Conservation (phyloP, 2,113 vertebrate genomes). For the Microcebus jonahi region DNA sequence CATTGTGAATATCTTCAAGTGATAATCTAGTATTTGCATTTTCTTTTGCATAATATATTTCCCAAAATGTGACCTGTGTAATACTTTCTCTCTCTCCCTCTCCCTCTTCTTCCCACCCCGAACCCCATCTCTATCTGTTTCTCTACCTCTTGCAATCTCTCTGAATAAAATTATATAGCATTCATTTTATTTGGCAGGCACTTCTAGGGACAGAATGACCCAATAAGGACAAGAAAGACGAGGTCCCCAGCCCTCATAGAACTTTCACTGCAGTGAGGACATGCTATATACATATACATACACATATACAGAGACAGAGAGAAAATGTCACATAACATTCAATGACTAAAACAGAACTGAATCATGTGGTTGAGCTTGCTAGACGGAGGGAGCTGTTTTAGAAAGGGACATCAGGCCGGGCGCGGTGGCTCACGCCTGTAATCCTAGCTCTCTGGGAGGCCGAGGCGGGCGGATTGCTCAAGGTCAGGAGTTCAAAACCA, state of each 20-base stretch:
- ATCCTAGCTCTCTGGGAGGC: too few relatives aligned
- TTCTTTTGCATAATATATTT: conserved; percentile 32
- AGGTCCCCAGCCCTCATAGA: not conserved
- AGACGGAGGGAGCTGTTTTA: not conserved
- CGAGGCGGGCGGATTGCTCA: too few relatives aligned
- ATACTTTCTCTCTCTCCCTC: not conserved
- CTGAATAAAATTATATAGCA: not conserved
- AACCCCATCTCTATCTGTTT: not conserved
- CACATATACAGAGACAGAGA: not conserved
- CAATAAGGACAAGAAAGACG: not conserved
- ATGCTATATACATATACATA: not conserved
- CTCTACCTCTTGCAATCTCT: not conserved
- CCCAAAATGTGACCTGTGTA: not conserved
- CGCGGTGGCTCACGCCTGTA: too few relatives aligned
- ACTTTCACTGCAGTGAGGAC: not conserved
- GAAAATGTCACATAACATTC: not conserved
- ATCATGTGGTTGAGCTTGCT: too few relatives aligned
- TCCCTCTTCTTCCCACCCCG: not conserved
- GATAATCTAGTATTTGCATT: conserved; percentile 26
- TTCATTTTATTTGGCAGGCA: not conserved
- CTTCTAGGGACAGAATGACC: not conserved
- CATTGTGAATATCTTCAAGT: not conserved
- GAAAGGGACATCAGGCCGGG: too few relatives aligned
- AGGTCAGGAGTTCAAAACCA: too few relatives aligned
- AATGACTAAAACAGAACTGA: not conserved